Percentiles rank a stretch among this genome's conserved stretches.
These are phyloP conservation scores for Poecilia wingei DNA, from an alignment of 2,797 vertebrate genomes.

Conservation along the genomic window DNA sequence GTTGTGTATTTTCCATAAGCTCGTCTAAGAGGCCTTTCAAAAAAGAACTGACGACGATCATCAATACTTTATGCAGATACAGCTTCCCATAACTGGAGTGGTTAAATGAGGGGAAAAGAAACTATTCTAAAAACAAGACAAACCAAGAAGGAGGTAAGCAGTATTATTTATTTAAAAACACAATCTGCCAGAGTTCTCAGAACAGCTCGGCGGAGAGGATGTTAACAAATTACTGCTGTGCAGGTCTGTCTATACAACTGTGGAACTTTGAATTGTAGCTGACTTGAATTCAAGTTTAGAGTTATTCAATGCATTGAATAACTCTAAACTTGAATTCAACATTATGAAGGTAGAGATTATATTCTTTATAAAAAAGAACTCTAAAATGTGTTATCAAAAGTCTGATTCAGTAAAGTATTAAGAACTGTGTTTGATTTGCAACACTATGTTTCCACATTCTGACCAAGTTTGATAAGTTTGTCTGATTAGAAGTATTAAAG, in stretches of 20 bases:
- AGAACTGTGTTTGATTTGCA: no score
- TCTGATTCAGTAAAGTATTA: no score
- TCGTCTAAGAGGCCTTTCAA: not conserved
- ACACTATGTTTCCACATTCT: no score
- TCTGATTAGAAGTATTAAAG: not conserved
- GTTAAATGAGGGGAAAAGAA: not conserved
- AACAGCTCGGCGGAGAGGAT: not conserved
- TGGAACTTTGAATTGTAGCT: not conserved
- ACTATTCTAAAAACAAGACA: not conserved
- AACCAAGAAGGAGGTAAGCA: not conserved
- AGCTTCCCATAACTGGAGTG: not conserved
- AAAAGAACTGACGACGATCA: not conserved
- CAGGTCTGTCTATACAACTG: not conserved
- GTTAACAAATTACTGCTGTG: not conserved
- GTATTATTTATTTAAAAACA: not conserved
- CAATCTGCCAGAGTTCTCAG: not conserved
- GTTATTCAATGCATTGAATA: not conserved
- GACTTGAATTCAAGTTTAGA: not conserved
- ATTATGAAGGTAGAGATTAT: not conserved
- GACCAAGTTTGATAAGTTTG: no score
- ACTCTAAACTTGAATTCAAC: no score
- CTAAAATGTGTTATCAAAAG: no score
- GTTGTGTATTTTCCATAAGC: not conserved
- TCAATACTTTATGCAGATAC: not conserved
- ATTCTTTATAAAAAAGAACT: not conserved